phyloP scores from a whole-genome alignment of 2,113 vertebrate genomes.

The Dicrurus megarhynchus region DNA sequence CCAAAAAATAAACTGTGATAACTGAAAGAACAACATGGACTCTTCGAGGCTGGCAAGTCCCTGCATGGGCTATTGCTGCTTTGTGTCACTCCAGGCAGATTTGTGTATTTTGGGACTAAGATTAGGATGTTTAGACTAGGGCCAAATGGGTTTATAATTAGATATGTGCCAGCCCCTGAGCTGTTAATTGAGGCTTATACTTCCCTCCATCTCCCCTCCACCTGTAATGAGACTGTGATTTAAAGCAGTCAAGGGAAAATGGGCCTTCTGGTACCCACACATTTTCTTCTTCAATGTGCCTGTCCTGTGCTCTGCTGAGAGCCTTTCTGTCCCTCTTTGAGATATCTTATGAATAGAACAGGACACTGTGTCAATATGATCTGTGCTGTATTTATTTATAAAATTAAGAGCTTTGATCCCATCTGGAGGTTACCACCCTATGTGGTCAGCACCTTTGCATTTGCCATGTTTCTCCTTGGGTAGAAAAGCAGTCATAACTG shows the following conservation, averaged over 20 bases:
- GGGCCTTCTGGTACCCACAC: neutral
- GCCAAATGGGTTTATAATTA: neutral
- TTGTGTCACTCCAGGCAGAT: neutral
- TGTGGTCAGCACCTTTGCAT: neutral
- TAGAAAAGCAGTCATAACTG: neutral
- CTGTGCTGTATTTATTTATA: neutral
- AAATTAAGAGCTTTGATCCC: neutral
- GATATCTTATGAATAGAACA: neutral
- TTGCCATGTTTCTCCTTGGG: neutral
- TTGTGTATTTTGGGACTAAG: neutral
- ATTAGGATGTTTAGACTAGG: constrained; percentile 45
- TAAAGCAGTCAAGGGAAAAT: neutral
- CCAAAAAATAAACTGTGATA: constrained; percentile 13
- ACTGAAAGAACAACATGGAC: neutral
- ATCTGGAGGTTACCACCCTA: neutral
- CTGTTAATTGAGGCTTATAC: neutral
- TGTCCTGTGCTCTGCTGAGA: neutral
- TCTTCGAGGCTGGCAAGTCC: neutral
- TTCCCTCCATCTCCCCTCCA: neutral
- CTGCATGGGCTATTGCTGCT: neutral
- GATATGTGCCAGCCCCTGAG: neutral
- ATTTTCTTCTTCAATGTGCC: neutral
- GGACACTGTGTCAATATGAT: neutral
- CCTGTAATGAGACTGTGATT: neutral
- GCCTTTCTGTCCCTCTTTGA: neutral